Conservation (phyloP, 37 sponge, comb jelly and placozoan species). For the Tethya wilhelma region DNA sequence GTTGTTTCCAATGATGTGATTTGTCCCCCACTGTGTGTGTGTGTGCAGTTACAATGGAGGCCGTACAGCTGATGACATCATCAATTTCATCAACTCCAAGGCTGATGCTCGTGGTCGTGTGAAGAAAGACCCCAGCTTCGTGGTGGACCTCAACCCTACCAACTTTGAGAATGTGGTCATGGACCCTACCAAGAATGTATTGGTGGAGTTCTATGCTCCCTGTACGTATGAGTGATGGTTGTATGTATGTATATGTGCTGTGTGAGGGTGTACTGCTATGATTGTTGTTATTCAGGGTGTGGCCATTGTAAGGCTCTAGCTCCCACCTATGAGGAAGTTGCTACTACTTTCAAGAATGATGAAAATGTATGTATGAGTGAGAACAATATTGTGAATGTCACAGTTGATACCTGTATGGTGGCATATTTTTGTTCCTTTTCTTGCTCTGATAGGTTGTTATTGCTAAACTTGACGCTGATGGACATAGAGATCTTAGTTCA, state of each 20-base stretch:
- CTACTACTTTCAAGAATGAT: slow-evolving; percentile 83
- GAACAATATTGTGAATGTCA: no score
- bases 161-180: slow-evolving; percentile 88
- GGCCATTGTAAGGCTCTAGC: slow-evolving; percentile 96
- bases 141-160: slow-evolving; percentile 73
- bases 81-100: slow-evolving; percentile 82
- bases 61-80: slow-evolving; percentile 91
- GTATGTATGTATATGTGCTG: no score
- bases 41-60: slow-evolving; percentile 91
- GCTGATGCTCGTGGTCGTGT: slow-evolving; percentile 45
- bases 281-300: slow-evolving; percentile 76
- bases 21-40: not conserved
- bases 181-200: slow-evolving; percentile 85
- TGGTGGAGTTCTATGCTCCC: slow-evolving; percentile 98
- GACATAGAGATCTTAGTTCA: slow-evolving; percentile 69
- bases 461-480: slow-evolving; percentile 96
- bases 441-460: slow-evolving; percentile 78
- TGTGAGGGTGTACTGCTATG: not conserved
- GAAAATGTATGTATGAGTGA: slow-evolving; percentile 65
- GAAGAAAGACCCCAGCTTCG: slow-evolving; percentile 68
- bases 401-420: no score
- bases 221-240: slow-evolving; percentile 50
- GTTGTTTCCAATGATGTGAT: not conserved
- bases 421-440: no score
- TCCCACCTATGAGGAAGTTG: slow-evolving; percentile 92